These are phyloP conservation scores for Columba guinea DNA, from an alignment of 2,797 vertebrate species.

Conservation along the genomic window DNA sequence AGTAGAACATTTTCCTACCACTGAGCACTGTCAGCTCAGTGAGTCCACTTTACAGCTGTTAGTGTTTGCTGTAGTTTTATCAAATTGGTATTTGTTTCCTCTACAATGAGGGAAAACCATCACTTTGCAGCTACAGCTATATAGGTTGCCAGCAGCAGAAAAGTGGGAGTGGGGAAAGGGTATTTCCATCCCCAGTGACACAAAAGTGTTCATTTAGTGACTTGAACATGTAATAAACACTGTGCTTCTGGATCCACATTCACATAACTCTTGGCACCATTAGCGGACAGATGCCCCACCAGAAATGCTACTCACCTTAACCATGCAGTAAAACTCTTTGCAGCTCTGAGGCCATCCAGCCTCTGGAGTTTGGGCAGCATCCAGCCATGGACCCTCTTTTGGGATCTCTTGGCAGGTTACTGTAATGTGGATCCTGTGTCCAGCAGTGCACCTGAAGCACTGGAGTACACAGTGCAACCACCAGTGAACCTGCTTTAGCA, in stretches of 20 bases:
- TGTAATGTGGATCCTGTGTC: not conserved
- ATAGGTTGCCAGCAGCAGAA: not conserved
- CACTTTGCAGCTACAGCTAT: not conserved
- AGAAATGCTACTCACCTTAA: not conserved
- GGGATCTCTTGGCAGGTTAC: fast-evolving
- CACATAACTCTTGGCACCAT: not conserved
- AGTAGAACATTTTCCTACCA: not conserved
- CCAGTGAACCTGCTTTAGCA: not conserved
- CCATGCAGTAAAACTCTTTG: not conserved
- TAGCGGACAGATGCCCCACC: not conserved
- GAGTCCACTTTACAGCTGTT: not conserved
- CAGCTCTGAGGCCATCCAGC: not conserved
- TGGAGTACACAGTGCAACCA: not conserved
- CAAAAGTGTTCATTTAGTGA: not conserved
- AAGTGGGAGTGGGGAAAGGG: not conserved
- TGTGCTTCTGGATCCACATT: not conserved
- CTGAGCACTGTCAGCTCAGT: not conserved
- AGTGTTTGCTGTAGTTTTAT: not conserved
- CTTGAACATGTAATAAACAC: not conserved
- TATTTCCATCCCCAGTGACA: not conserved
- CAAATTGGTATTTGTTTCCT: not conserved
- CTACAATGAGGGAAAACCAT: not conserved
- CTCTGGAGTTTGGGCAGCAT: not conserved
- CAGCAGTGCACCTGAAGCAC: fast-evolving
- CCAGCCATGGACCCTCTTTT: not conserved